Percentiles rank a stretch among this genome's conserved stretches.
Evolutionary conservation across 2,888 invertebrate genomes (phyloP).

Genomic region (Dichetophora obliterata): DNA sequence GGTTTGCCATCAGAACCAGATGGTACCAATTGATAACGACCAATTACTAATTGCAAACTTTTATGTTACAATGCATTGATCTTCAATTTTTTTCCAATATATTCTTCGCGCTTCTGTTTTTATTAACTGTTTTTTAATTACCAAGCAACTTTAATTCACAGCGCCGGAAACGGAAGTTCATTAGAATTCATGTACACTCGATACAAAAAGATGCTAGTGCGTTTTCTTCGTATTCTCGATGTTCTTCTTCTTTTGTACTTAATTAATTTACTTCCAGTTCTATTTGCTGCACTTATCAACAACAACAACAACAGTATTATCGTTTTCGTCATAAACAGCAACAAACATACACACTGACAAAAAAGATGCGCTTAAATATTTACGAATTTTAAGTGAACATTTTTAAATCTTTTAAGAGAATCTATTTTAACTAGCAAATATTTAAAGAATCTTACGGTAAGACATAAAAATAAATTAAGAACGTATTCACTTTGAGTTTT

Average conservation of each 20-base stretch:
- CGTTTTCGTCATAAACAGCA: background rate
- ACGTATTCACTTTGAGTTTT: too few relatives aligned
- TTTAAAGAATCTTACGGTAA: too few relatives aligned
- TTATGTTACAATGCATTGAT: background rate
- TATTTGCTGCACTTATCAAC: background rate
- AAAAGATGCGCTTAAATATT: too few relatives aligned
- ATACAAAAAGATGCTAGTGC: background rate
- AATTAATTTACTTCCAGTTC: background rate
- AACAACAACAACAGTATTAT: background rate
- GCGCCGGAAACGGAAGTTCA: conserved; percentile 17
- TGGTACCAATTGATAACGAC: too few relatives aligned
- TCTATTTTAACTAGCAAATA: too few relatives aligned
- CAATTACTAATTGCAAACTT: too few relatives aligned
- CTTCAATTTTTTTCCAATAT: background rate
- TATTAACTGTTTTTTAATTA: background rate
- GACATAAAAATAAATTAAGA: too few relatives aligned
- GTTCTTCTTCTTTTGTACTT: background rate
- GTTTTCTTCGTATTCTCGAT: background rate
- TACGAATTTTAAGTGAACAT: too few relatives aligned
- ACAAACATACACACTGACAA: too few relatives aligned
- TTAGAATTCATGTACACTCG: background rate
- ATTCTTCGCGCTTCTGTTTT: background rate
- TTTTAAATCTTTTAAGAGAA: too few relatives aligned
- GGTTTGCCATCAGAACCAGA: too few relatives aligned
- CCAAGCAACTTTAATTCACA: background rate